Conservation (phyloP, 2,113 vertebrate species). For the Burhinus oedicnemus region DNA sequence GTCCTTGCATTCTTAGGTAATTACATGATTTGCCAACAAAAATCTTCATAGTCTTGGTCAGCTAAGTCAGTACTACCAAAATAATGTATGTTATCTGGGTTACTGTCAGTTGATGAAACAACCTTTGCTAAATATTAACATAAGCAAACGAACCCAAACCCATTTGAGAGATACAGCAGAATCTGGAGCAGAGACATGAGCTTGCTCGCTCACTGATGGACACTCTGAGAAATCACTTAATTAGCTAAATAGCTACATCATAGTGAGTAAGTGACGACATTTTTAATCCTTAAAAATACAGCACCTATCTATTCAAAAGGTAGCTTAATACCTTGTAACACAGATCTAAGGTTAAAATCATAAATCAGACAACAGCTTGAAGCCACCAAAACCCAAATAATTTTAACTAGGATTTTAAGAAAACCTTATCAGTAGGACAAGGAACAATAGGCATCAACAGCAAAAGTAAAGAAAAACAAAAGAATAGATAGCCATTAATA, state of each 20-base stretch:
- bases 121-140: neutral
- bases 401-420: slow-evolving; percentile 4
- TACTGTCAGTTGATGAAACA: neutral
- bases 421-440: neutral
- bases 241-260: neutral
- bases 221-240: neutral
- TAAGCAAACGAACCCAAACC: neutral
- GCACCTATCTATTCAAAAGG: neutral
- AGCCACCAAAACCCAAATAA: neutral
- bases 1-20: neutral
- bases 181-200: neutral
- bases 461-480: neutral
- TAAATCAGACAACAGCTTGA: neutral
- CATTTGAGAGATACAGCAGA: neutral
- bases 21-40: neutral
- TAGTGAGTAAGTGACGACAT: neutral
- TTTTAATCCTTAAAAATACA: neutral
- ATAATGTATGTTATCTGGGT: neutral
- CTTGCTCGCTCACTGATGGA: neutral
- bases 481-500: neutral
- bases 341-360: slow-evolving; percentile 3
- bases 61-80: neutral
- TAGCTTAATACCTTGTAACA: neutral
- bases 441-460: neutral
- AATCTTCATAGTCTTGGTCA: neutral